These are phyloP conservation scores for Gymnodraco acuticeps DNA, from an alignment of 2,797 vertebrate genomes.

Conservation along the genomic window DNA sequence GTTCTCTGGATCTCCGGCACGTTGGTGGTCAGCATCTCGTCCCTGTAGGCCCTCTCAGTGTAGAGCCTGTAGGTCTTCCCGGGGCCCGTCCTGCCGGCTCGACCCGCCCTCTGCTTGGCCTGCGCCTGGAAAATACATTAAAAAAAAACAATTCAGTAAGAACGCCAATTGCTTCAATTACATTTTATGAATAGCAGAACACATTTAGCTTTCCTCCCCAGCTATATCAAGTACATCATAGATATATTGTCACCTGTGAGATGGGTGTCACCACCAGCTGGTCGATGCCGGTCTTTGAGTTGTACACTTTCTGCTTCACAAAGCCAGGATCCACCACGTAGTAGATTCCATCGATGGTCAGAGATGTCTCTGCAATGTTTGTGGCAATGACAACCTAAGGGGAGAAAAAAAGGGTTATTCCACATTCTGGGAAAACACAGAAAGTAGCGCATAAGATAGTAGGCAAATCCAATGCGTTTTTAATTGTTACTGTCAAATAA, in stretches of 20 bases:
- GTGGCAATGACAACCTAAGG: constrained; percentile 96
- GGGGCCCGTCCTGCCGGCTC: constrained; percentile 95
- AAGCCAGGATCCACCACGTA: constrained; percentile 98
- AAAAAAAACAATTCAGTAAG: neutral
- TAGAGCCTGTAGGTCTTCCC: constrained; percentile 96
- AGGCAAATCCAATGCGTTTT: neutral
- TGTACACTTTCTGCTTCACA: constrained; percentile 99
- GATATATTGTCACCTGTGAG: constrained; percentile 88
- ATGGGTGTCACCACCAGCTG: constrained; percentile 98
- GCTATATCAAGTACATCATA: neutral
- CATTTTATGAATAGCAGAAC: neutral
- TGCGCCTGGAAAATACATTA: constrained; percentile 86
- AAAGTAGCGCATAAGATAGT: neutral
- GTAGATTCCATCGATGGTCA: constrained; percentile 98
- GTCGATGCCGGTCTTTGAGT: constrained; percentile 98
- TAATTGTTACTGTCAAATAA: neutral
- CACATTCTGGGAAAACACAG: too few relatives aligned
- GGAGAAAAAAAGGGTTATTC: neutral
- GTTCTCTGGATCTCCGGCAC: constrained; percentile 99
- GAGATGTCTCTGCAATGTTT: constrained; percentile 97
- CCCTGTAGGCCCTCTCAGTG: constrained; percentile 96
- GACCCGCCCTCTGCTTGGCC: constrained; percentile 96
- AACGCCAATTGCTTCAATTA: neutral
- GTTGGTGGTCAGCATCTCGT: constrained; percentile 98
- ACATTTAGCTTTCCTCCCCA: neutral